Evolutionary conservation across 2,113 vertebrate species (phyloP).

Genomic region (Chlorodrepanis virens): DNA sequence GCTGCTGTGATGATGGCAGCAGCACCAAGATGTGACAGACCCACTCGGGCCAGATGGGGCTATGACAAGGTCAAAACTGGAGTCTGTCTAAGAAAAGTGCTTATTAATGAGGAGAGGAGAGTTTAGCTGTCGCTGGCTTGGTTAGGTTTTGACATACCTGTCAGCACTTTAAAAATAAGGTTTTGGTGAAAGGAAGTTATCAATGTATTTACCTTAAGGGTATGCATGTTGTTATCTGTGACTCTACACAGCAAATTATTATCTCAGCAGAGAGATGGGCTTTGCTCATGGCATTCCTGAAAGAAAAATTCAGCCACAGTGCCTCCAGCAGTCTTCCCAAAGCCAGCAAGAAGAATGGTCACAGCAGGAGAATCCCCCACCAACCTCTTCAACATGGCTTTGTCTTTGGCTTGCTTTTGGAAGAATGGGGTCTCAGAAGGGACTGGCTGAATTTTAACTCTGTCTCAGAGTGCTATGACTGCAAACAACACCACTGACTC

Average conservation of each 20-base stretch:
- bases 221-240: background rate
- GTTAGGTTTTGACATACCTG: background rate
- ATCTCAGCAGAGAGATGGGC: background rate
- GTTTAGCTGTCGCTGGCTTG: background rate
- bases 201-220: background rate
- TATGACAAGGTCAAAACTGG: background rate
- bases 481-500: background rate
- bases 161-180: background rate
- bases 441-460: background rate
- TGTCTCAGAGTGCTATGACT: background rate
- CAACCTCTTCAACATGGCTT: background rate
- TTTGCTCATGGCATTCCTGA: background rate
- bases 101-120: background rate
- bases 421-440: background rate
- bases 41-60: background rate
- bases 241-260: background rate
- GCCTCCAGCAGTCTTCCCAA: background rate
- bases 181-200: background rate
- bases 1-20: background rate
- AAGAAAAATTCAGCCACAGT: background rate
- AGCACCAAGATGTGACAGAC: background rate
- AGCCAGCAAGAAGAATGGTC: background rate
- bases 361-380: background rate
- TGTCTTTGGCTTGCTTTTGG: background rate
- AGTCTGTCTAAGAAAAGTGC: background rate